phyloP scores from a whole-genome alignment of 1,140 invertebrate species.

The Nephila pilipes region DNA sequence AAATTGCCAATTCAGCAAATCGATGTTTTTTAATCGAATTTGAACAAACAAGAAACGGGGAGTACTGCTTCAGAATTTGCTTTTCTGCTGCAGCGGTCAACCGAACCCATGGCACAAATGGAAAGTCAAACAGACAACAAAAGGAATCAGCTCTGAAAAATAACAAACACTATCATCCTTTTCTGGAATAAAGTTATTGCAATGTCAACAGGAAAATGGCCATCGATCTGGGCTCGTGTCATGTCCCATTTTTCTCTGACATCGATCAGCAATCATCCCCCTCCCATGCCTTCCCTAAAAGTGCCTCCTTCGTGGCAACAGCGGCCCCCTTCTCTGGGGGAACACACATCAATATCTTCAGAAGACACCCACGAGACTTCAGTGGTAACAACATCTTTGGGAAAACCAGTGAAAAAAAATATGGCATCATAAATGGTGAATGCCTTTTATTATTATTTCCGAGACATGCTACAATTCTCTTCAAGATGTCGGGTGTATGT shows the following conservation, averaged over 20 bases:
- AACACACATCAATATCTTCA: not conserved
- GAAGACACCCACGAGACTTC: slow-evolving; percentile 10
- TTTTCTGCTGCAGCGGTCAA: too few species aligned
- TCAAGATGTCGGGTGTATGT: too few species aligned
- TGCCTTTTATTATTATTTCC: not conserved
- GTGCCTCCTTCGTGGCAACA: not conserved
- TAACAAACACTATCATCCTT: not conserved
- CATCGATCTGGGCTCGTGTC: slow-evolving; percentile 18
- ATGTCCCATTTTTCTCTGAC: slow-evolving; percentile 1
- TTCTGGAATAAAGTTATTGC: slow-evolving; percentile 32
- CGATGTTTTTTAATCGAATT: too few species aligned
- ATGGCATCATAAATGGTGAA: not conserved
- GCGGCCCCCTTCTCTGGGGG: not conserved
- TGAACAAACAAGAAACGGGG: too few species aligned
- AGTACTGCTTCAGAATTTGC: too few species aligned
- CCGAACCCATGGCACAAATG: too few species aligned
- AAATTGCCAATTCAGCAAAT: too few species aligned
- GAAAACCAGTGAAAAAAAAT: not conserved
- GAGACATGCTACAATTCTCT: not conserved
- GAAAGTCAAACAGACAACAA: too few species aligned
- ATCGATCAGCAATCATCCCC: slow-evolving; percentile 29
- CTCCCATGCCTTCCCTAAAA: not conserved
- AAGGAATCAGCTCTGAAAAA: not conserved
- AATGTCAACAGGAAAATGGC: slow-evolving; percentile 45
- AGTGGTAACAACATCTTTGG: not conserved